These are phyloP conservation scores for Bugula neritina DNA, from an alignment of 2,888 invertebrate species.

Conservation along the genomic window DNA sequence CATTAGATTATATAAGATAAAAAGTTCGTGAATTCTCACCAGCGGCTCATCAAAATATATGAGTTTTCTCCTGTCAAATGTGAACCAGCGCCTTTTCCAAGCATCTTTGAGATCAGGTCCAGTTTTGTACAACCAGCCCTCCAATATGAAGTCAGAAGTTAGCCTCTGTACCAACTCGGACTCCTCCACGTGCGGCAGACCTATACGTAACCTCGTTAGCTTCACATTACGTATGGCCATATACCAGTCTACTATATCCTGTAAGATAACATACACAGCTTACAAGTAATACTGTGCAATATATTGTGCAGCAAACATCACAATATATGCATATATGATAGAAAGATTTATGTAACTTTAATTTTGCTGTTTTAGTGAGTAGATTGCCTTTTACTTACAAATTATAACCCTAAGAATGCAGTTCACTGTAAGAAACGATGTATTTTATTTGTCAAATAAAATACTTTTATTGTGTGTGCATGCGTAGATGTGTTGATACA, in stretches of 20 bases:
- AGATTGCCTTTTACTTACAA: no score
- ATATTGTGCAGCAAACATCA: no score
- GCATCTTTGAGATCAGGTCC: conserved; percentile 75
- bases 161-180: conserved; percentile 62
- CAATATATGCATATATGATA: no score
- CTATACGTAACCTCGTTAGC: conserved; percentile 73
- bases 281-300: no score
- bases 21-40: conserved; percentile 55
- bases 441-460: no score
- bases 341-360: no score
- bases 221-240: conserved; percentile 77
- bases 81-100: conserved; percentile 81
- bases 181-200: conserved; percentile 63
- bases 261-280: conserved; percentile 29
- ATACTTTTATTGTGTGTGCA: no score
- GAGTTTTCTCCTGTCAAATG: conserved; percentile 77
- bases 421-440: no score
- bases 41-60: conserved; percentile 85
- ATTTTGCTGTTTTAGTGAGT: no score
- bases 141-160: conserved; percentile 74
- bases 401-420: no score
- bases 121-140: conserved; percentile 84
- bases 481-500: no score
- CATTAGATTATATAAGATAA: no score
- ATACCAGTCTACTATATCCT: conserved; percentile 77